Evolutionary conservation across 2,888 invertebrate species (phyloP), one percentile per base, ranked within the genome.

Genomic region (Amiota mariae): DNA sequence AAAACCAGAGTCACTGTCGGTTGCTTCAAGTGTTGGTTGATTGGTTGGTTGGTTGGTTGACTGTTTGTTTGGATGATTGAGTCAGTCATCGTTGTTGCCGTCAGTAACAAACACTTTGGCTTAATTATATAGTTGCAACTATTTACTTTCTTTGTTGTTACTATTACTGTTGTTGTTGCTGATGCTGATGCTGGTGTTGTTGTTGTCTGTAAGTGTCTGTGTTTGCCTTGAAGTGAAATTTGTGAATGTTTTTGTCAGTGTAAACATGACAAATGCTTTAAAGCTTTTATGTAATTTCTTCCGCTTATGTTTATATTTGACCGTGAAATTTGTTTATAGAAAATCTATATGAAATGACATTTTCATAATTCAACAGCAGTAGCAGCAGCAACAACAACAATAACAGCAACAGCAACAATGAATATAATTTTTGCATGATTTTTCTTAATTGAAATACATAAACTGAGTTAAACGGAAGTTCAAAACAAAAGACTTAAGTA

Each of bases 271-370:
- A 51, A 36, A 36, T 36, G 36, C 20, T 20, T 36, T 24, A 12
- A n/a, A 18, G 48, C 70, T 75, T 46, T 46, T 57, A n/a, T 71
- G 54, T 67, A 82, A 81, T 82, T 82, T 83, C 83, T 83, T 84
- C 83, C 83, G 83, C 81, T 83, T 76, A 78, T 70, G 66, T 51
- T 68, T 68, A 68, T 75, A 73, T 72, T 78, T 83, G 83, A 83
- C 83, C 83, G 84, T 83, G 83, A 83, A 83, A 84, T 75, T 81
- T 74, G 71, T 61, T 76, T 70, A 64, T 72, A 72, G 57, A 74
- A 71, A 82, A 84, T 84, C 78, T 79, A 82, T n/a, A 85, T 81
- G 79, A 80, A 80, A 82, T 83, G 84, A 83, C 85, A 85, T 78
- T 82, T 77, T 79, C 81, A 72, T 80, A 77, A 77, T 75, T 70